Evolutionary conservation across 1,140 invertebrate species (phyloP).

Genomic region (Centruroides sculpturatus): DNA sequence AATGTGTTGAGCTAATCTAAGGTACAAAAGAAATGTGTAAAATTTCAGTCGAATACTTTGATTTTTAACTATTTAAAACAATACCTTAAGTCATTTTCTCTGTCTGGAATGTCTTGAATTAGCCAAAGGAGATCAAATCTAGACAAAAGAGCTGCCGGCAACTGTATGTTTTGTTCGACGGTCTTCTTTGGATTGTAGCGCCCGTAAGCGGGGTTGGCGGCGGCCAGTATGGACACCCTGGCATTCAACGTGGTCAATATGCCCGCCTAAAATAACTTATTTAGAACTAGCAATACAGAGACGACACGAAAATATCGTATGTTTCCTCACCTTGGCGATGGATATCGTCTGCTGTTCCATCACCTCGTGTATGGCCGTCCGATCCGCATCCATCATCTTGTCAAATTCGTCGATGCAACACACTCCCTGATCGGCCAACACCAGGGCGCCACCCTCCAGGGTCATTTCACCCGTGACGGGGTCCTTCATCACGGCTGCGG

Average conservation of each 20-base stretch:
- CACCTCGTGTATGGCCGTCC: constrained; percentile 96
- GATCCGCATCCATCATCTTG: constrained; percentile 93
- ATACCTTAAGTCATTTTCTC: constrained; percentile 74
- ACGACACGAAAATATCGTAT: not conserved
- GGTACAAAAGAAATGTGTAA: not conserved
- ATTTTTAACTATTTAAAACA: constrained; percentile 1
- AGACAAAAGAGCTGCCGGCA: constrained; percentile 94
- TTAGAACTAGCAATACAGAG: constrained; percentile 8
- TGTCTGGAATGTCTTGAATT: constrained; percentile 85
- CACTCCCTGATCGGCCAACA: constrained; percentile 90
- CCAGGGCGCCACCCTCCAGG: constrained; percentile 93
- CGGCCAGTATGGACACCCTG: constrained; percentile 90
- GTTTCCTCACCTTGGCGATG: constrained; percentile 70
- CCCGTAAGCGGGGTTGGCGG: constrained; percentile 97
- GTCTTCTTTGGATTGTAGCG: constrained; percentile 90
- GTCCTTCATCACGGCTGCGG: constrained; percentile 96
- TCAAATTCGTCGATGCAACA: constrained; percentile 99
- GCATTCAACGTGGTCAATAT: constrained; percentile 97
- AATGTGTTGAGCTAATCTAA: constrained; percentile 85
- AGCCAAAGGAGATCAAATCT: constrained; percentile 97
- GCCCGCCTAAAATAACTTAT: constrained; percentile 50
- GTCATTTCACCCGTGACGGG: constrained; percentile 94
- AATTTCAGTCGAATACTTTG: too few relatives aligned
- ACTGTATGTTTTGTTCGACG: constrained; percentile 93
- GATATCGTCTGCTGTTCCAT: constrained; percentile 99